Conservation (phyloP, 2,797 vertebrate species). For the Lophius americanus region DNA sequence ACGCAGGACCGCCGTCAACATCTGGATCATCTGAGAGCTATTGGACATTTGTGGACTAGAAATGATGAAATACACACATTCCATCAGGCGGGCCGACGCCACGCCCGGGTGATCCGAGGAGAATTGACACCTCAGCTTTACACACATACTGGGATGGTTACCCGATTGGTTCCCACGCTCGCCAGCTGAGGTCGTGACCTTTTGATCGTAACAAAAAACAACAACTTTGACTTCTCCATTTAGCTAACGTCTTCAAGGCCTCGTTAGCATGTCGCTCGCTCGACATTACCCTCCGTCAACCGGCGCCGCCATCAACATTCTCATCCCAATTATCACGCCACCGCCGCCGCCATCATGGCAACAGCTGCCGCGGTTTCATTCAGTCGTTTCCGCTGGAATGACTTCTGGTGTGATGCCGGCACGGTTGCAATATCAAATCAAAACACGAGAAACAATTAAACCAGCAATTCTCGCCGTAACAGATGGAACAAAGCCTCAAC, state of each 20-base stretch:
- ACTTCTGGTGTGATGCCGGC: constrained; percentile 13
- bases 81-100: neutral
- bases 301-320: constrained; percentile 24
- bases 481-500: neutral
- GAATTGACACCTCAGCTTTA: neutral
- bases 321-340: constrained; percentile 35
- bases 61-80: constrained; percentile 4
- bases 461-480: neutral
- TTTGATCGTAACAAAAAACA: constrained; percentile 44
- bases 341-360: constrained; percentile 11
- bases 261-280: constrained; percentile 27
- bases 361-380: constrained; percentile 36
- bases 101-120: neutral
- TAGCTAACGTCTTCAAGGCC: neutral
- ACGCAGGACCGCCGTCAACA: neutral
- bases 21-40: neutral
- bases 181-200: constrained; percentile 38
- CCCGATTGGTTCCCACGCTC: constrained; percentile 2
- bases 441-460: constrained; percentile 13
- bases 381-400: constrained; percentile 1
- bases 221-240: constrained; percentile 30
- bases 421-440: constrained; percentile 4
- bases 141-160: neutral
- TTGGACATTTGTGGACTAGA: neutral
- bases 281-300: constrained; percentile 26